A percentile compares a stretch with the other conserved stretches of the same genome.
Conservation (phyloP, 2,797 vertebrate genomes). For the Myripristis jacobus region DNA sequence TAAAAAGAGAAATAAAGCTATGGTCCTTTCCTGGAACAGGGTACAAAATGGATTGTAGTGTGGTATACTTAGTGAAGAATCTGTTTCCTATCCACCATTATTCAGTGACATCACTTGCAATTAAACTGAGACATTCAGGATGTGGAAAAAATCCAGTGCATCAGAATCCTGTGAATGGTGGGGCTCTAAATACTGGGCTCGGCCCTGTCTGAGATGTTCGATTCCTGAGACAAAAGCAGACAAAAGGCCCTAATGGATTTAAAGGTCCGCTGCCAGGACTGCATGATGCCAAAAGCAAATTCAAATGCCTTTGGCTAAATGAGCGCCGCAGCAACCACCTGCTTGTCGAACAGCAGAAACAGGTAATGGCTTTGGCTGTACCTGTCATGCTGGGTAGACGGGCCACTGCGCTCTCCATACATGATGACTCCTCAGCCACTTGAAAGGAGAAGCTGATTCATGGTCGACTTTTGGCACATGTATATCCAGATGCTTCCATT, state of each 20-base stretch:
- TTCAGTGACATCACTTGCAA: constrained; percentile 36
- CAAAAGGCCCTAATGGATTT: constrained; percentile 68
- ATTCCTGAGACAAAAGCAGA: constrained; percentile 52
- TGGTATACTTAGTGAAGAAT: constrained; percentile 48
- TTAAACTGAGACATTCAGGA: constrained; percentile 45
- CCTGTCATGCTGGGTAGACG: constrained; percentile 42
- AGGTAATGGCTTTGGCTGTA: constrained; percentile 45
- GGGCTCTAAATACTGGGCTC: constrained; percentile 25
- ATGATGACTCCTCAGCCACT: constrained; percentile 27
- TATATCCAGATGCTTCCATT: constrained; percentile 20
- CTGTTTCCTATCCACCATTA: constrained; percentile 11
- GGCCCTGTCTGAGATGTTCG: constrained; percentile 48
- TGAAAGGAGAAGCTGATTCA: constrained; percentile 2
- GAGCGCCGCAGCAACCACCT: constrained; percentile 57
- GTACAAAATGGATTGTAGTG: constrained; percentile 41
- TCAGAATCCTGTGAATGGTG: constrained; percentile 33
- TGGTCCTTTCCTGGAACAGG: constrained; percentile 26
- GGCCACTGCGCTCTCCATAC: constrained; percentile 50
- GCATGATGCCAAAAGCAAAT: constrained; percentile 53
- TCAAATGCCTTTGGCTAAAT: constrained; percentile 28
- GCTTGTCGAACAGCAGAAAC: constrained; percentile 54
- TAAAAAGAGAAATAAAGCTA: constrained; percentile 28
- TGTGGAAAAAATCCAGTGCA: constrained; percentile 30
- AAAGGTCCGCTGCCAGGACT: constrained; percentile 62
- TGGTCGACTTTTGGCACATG: constrained; percentile 10